Evolutionary conservation across 2,888 invertebrate species (phyloP).

Genomic region (Drosophila mayaguana): DNA sequence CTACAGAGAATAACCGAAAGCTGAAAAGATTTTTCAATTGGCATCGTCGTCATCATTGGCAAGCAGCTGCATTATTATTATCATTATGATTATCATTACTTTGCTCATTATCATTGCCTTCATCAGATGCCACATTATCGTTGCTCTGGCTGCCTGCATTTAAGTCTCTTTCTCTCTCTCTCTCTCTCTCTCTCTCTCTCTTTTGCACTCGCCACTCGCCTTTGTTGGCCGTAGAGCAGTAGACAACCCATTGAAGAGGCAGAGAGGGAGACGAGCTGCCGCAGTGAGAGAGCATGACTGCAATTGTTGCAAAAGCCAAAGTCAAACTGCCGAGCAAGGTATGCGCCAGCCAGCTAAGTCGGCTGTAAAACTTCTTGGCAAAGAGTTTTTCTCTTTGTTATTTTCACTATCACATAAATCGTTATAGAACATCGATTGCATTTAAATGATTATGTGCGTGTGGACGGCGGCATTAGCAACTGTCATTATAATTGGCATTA

Average conservation of each 20-base stretch:
- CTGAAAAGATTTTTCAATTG: conserved; percentile 74
- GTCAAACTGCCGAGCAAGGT: conserved; percentile 46
- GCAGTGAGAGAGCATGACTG: conserved; percentile 23
- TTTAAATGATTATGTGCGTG: conserved; percentile 15
- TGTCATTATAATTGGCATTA: conserved; percentile 25
- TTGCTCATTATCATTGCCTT: conserved; percentile 64
- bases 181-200: conserved; percentile 39
- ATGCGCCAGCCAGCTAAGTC: conserved; percentile 21
- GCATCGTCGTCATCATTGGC: conserved; percentile 55
- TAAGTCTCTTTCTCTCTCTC: conserved; percentile 43
- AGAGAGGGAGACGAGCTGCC: too few relatives aligned
- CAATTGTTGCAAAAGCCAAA: conserved; percentile 53
- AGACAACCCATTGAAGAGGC: conserved; percentile 27
- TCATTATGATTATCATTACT: conserved; percentile 51
- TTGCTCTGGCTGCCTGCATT: conserved; percentile 48
- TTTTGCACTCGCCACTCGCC: conserved; percentile 48
- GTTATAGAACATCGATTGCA: conserved; percentile 17
- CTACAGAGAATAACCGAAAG: conserved; percentile 46
- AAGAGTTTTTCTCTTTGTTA: conserved; percentile 25
- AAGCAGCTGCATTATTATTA: conserved; percentile 31
- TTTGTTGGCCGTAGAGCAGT: conserved; percentile 48
- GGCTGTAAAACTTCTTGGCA: conserved; percentile 32
- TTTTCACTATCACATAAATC: conserved; percentile 8
- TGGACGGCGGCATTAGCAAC: neutral
- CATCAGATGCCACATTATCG: conserved; percentile 72